Evolutionary conservation across 2,888 invertebrate species (phyloP).

Genomic region (Ariolimax columbianus): DNA sequence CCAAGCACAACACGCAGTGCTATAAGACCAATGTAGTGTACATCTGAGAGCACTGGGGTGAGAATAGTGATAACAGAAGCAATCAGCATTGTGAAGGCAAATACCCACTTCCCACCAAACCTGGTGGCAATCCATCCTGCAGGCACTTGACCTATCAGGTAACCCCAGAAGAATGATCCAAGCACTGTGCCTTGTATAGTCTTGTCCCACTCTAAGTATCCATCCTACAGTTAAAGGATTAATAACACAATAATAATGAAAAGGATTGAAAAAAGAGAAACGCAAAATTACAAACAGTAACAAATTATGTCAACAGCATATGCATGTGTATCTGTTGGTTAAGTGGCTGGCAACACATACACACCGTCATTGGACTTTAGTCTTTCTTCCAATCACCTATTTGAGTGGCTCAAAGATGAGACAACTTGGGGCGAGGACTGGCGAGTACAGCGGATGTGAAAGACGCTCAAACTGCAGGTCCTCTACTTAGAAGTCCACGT

Average conservation of each 20-base stretch:
- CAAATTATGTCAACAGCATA: too few species aligned
- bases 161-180: constrained; percentile 74
- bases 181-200: constrained; percentile 68
- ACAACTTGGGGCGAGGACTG: too few species aligned
- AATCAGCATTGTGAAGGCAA: constrained; percentile 69
- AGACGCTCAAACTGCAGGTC: too few species aligned
- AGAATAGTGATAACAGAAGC: constrained; percentile 68
- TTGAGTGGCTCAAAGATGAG: too few species aligned
- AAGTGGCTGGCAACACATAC: too few species aligned
- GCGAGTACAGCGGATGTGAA: too few species aligned
- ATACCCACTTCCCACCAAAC: constrained; percentile 72
- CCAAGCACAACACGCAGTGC: constrained; percentile 66
- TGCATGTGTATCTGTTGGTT: too few species aligned
- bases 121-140: constrained; percentile 74
- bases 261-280: too few species aligned
- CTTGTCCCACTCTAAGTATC: constrained; percentile 69
- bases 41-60: constrained; percentile 70
- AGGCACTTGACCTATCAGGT: constrained; percentile 70
- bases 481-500: too few species aligned
- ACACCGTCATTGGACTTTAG: too few species aligned
- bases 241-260: neutral
- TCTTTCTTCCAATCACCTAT: too few species aligned
- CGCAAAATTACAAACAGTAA: too few species aligned
- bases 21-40: constrained; percentile 64
- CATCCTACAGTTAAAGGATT: constrained; percentile 59